These are phyloP conservation scores for Gymnodraco acuticeps DNA, from an alignment of 2,797 vertebrate genomes.

Conservation along the genomic window DNA sequence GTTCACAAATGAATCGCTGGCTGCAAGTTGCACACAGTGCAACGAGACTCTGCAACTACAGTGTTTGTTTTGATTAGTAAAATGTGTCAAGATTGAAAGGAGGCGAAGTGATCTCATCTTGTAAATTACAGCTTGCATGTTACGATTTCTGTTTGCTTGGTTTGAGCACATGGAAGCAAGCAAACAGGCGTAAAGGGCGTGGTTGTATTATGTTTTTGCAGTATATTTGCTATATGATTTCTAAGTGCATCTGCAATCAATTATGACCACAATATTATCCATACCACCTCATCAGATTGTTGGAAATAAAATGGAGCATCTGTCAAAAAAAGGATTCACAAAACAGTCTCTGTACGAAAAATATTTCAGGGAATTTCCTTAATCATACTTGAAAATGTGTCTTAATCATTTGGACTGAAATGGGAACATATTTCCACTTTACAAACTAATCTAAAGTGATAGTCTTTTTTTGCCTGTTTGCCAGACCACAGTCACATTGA, in stretches of 20 bases:
- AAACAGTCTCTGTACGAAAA: not conserved
- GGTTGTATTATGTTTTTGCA: not conserved
- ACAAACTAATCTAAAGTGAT: too few species aligned
- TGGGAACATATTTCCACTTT: too few species aligned
- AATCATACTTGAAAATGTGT: not conserved
- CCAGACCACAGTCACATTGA: too few species aligned
- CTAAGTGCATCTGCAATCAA: conserved; percentile 25
- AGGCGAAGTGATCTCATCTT: not conserved
- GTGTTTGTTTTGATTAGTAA: conserved; percentile 4
- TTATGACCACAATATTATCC: not conserved
- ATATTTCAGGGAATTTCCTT: not conserved
- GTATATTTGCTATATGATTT: conserved; percentile 8
- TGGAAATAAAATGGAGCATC: conserved; percentile 2
- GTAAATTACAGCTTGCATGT: conserved; percentile 9
- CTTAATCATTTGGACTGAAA: not conserved
- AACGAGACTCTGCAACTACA: not conserved
- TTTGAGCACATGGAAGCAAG: not conserved
- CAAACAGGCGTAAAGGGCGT: not conserved
- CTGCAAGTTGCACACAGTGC: not conserved
- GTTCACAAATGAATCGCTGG: not conserved
- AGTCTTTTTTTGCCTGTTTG: too few species aligned
- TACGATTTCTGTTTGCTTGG: not conserved
- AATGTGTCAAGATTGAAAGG: not conserved
- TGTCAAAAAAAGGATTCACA: not conserved
- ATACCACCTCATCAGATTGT: not conserved